These are phyloP conservation scores for Trichogramma dendrolimi DNA, from an alignment of 2,888 invertebrate species.

Conservation along the genomic window DNA sequence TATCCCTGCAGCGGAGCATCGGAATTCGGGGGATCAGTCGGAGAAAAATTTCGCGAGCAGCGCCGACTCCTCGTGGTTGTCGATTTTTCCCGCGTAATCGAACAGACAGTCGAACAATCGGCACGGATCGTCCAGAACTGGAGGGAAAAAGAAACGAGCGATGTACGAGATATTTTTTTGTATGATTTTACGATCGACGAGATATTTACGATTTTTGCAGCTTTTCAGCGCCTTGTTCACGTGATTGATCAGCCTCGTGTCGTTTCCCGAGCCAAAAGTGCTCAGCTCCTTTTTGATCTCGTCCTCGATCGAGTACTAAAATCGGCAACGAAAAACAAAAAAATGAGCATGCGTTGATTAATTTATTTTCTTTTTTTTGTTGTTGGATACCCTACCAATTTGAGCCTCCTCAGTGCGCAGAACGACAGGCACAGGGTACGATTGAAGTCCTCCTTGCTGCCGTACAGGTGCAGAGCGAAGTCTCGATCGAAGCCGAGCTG, in stretches of 20 bases:
- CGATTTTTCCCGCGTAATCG: slow-evolving; percentile 1
- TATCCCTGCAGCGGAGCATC: too few relatives aligned
- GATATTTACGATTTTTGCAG: slow-evolving; percentile 3
- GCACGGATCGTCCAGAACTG: slow-evolving; percentile 10
- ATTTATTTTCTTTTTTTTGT: not conserved
- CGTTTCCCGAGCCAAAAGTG: not conserved
- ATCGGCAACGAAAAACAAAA: not conserved
- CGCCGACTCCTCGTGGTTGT: not conserved
- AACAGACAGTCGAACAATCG: slow-evolving; percentile 9
- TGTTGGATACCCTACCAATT: slow-evolving; percentile 1
- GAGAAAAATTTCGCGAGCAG: slow-evolving; percentile 3
- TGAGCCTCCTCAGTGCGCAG: slow-evolving; percentile 3
- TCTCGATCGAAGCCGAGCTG: slow-evolving; percentile 9
- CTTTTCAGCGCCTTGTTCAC: slow-evolving; percentile 4
- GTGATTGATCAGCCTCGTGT: not conserved
- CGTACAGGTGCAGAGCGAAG: not conserved
- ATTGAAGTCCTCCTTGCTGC: slow-evolving; percentile 7
- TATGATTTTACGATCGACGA: not conserved
- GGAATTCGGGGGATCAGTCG: not conserved
- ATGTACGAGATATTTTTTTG: not conserved
- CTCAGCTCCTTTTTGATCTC: slow-evolving; percentile 5
- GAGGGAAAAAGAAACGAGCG: not conserved
- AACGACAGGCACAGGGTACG: slow-evolving; percentile 3
- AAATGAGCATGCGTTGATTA: not conserved
- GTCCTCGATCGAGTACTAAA: slow-evolving; percentile 5